A percentile compares a stretch with the other conserved stretches of the same genome.
These are phyloP conservation scores for Diorhabda carinulata DNA, from an alignment of 1,140 invertebrate species.

Conservation along the genomic window DNA sequence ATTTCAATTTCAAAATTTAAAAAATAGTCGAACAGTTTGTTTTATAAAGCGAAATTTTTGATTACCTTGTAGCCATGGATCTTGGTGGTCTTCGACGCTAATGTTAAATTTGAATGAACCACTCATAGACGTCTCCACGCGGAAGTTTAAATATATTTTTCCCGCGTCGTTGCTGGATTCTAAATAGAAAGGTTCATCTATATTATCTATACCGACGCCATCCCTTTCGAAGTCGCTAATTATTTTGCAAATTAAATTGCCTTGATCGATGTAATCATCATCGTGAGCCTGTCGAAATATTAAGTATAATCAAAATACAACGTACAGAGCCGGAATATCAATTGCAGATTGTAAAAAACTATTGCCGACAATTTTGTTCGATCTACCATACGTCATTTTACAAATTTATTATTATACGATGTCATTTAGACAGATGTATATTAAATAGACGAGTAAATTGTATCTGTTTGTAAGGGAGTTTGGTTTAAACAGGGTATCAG, in stretches of 20 bases:
- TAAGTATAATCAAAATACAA: neutral
- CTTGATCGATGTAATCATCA: slow-evolving; percentile 45
- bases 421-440: no score
- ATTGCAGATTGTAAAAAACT: no score
- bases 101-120: slow-evolving; percentile 57
- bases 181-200: slow-evolving; percentile 42
- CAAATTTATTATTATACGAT: no score
- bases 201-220: slow-evolving; percentile 14
- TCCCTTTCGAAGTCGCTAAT: slow-evolving; percentile 20
- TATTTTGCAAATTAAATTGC: slow-evolving; percentile 48
- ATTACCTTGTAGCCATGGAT: neutral
- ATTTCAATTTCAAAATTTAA: no score
- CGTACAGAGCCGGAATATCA: neutral
- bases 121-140: slow-evolving; percentile 50
- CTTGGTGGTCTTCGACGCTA: slow-evolving; percentile 48
- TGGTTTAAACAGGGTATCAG: no score
- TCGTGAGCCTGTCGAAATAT: slow-evolving; percentile 49
- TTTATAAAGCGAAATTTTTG: no score
- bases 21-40: no score
- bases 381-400: no score
- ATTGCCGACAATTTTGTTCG: no score
- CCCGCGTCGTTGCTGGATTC: slow-evolving; percentile 39
- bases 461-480: no score
- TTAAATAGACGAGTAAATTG: no score
- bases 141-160: slow-evolving; percentile 49